Evolutionary conservation across 2,113 vertebrate genomes (phyloP).

Genomic region (Pseudopipra pipra): DNA sequence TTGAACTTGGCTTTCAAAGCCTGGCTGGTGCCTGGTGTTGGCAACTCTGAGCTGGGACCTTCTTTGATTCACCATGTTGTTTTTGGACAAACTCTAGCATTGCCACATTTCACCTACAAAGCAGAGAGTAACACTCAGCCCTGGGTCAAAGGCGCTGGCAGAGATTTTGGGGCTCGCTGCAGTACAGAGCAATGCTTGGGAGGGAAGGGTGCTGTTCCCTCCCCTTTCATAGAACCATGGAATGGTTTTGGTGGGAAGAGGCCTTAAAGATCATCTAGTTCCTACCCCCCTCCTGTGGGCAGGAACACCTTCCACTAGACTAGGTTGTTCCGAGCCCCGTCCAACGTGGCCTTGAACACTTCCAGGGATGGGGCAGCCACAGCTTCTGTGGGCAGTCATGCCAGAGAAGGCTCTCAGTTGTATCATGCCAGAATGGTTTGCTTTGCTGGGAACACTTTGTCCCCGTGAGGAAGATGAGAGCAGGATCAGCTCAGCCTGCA

Average conservation of each 20-base stretch:
- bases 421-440: rapidly evolving
- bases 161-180: not conserved
- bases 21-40: not conserved
- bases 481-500: not conserved
- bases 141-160: not conserved
- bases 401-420: not conserved
- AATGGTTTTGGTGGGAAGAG: not conserved
- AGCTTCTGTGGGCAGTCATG: not conserved
- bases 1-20: not conserved
- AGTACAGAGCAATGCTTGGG: not conserved
- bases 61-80: not conserved
- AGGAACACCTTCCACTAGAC: not conserved
- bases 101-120: not conserved
- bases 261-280: not conserved
- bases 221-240: not conserved
- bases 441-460: not conserved
- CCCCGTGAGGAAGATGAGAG: rapidly evolving
- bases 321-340: not conserved
- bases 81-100: not conserved
- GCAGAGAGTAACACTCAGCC: rapidly evolving
- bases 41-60: not conserved
- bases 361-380: not conserved
- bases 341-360: not conserved
- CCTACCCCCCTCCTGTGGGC: not conserved
- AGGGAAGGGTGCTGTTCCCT: not conserved